Base-by-base conservation (phyloP, 2,888 invertebrate species). In the Leucophenga maculata region DNA sequence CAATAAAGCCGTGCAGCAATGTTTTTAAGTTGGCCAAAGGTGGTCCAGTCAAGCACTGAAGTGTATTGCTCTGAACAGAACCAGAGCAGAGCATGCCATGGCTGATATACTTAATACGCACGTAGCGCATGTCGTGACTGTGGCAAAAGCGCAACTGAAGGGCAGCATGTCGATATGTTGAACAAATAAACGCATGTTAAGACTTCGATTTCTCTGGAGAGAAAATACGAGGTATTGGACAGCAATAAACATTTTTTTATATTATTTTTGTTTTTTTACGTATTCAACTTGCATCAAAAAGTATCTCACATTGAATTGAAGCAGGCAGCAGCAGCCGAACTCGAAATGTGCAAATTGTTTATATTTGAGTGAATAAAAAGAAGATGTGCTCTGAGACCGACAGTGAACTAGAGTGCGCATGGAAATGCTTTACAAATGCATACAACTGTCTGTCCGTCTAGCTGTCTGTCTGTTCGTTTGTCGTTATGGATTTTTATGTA, bases 311-410 rank as follows among this genome's bases (percentile, higher is more conserved):
- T 31, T n/a, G 11, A 59, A 32, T n/a, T 32, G n/a, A 59, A 59
- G n/a, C 11, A 32, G n/a, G 31, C 31, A 32, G 8, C 57, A 31
- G 57, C 60, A 71, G 82, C 77, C 78, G 77, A 83, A 77, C 76
- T 78, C 80, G 74, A 82, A 83, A 80, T 83, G 83, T 83, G 83
- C 74, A 80, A 80, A 80, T 80, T 83, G 83, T 80, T 80, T 80
- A 80, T 80, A 73, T 75, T 73, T 62, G 72, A 64, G 72, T 48
- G 32, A 67, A 65, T 72, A 69, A 73, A 78, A 54, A 67, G 65
- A 71, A 50, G 60, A 60, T 55, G 44, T 48, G 55, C 62, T 50
- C 13, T 6, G 9, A 50, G 13, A 18, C 13, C 57, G 13, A 16
- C 6, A 6, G 20, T 3, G 39, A 6, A 14, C n/a, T 11, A 11